These are phyloP conservation scores for Meloe dianella DNA, from an alignment of 2,888 invertebrate species.

Conservation along the genomic window DNA sequence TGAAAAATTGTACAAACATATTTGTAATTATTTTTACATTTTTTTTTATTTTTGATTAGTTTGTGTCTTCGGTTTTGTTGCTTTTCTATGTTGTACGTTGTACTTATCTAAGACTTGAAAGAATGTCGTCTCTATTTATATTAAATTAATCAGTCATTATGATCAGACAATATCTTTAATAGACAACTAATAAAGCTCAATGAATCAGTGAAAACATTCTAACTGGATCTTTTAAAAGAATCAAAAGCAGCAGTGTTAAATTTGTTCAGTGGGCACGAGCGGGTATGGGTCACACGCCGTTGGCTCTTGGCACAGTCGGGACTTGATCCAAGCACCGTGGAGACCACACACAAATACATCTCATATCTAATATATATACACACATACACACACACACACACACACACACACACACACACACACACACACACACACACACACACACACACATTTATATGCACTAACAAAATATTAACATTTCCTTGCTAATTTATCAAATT, in stretches of 20 bases:
- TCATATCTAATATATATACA: constrained; percentile 26
- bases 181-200: constrained; percentile 50
- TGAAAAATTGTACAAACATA: background rate
- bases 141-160: background rate
- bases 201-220: constrained; percentile 51
- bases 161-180: background rate
- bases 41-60: background rate
- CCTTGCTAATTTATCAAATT: constrained; percentile 32
- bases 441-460: background rate
- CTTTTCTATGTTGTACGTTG: background rate
- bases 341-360: constrained; percentile 49
- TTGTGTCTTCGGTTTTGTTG: too few species aligned
- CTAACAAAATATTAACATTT: constrained; percentile 36
- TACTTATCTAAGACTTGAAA: background rate
- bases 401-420: constrained; percentile 43
- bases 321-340: constrained; percentile 53
- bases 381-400: constrained; percentile 8
- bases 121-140: background rate
- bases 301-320: constrained; percentile 53
- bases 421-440: too few species aligned
- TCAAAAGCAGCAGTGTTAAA: constrained; percentile 54
- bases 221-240: constrained; percentile 33
- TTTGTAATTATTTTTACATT: background rate
- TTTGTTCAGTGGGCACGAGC: constrained; percentile 55
- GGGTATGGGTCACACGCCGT: constrained; percentile 54